These are phyloP conservation scores for Lethocerus indicus DNA, from an alignment of 1,140 invertebrate genomes.

Conservation along the genomic window DNA sequence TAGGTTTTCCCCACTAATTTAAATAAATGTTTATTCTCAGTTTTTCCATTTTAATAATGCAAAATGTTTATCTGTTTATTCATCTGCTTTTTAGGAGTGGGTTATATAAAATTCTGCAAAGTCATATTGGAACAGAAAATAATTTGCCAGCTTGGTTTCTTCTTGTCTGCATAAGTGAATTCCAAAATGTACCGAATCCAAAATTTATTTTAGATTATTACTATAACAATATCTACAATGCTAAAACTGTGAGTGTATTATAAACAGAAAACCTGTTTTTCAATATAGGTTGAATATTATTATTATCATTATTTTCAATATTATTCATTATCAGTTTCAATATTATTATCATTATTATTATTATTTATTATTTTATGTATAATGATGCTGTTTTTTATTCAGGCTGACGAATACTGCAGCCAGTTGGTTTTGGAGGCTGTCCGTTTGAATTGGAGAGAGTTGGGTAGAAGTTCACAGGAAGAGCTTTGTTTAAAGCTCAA, in stretches of 20 bases:
- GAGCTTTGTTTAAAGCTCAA: conserved; percentile 8
- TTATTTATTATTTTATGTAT: too few relatives aligned
- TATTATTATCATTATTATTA: not conserved
- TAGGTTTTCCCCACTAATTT: not conserved
- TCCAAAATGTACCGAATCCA: conserved; percentile 15
- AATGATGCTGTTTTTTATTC: conserved; percentile 5
- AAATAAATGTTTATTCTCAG: not conserved
- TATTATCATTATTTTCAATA: not conserved
- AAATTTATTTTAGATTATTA: conserved; percentile 15
- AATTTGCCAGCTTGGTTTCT: conserved; percentile 27
- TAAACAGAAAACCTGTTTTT: not conserved
- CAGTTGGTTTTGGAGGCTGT: conserved; percentile 16
- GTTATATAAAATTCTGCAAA: conserved; percentile 26
- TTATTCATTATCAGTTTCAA: not conserved
- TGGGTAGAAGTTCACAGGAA: conserved; percentile 2
- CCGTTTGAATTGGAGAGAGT: conserved; percentile 12
- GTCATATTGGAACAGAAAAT: conserved; percentile 32
- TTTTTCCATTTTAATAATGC: too few relatives aligned
- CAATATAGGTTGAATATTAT: not conserved
- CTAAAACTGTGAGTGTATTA: conserved; percentile 2
- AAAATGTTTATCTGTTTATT: too few relatives aligned
- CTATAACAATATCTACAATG: conserved; percentile 8
- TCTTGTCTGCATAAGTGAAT: conserved; percentile 22
- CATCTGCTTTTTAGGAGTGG: conserved; percentile 19
- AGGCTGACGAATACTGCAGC: conserved; percentile 13